phyloP scores from a whole-genome alignment of 1,140 invertebrate genomes.

The Atta texana region DNA sequence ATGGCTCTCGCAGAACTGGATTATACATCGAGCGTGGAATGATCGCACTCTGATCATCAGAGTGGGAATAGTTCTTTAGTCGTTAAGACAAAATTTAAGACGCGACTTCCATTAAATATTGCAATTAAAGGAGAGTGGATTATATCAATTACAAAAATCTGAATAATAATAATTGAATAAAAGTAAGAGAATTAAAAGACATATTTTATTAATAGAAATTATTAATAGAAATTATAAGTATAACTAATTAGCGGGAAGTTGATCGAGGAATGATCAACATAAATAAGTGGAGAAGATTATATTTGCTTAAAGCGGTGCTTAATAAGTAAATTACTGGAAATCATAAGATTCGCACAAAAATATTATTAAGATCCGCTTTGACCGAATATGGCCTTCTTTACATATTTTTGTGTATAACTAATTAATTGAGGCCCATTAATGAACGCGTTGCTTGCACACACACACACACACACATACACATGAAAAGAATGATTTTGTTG shows the following conservation, averaged over 20 bases:
- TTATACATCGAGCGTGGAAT: constrained; percentile 18
- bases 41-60: neutral
- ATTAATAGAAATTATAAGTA: neutral
- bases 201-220: neutral
- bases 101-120: neutral
- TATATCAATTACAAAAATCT: neutral
- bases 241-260: neutral
- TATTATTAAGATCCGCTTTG: too few species aligned
- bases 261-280: too few species aligned
- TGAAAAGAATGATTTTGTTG: too few species aligned
- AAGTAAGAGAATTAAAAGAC: neutral
- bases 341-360: too few species aligned
- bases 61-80: constrained; percentile 19
- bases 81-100: constrained; percentile 29
- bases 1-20: constrained; percentile 29
- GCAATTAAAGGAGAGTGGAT: neutral
- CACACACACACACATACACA: too few species aligned
- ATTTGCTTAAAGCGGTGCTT: too few species aligned
- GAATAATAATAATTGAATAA: neutral
- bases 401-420: too few species aligned
- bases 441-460: too few species aligned
- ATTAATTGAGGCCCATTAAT: too few species aligned
- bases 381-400: too few species aligned
- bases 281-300: too few species aligned
- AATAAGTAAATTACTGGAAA: too few species aligned